Evolutionary conservation across 2,113 vertebrate genomes (phyloP).

Genomic region (Toxostoma redivivum): DNA sequence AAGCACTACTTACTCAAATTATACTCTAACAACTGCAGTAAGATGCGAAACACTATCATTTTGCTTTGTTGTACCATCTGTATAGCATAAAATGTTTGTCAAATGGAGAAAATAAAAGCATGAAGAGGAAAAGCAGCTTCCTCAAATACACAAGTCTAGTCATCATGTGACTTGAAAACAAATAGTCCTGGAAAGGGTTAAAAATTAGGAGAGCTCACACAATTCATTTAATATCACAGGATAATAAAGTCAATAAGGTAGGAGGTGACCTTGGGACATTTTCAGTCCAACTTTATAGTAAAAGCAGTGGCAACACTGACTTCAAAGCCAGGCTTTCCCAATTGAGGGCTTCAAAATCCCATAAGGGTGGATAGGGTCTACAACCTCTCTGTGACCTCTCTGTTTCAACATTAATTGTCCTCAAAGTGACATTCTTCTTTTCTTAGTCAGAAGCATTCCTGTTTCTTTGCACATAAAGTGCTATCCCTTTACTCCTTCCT

Average conservation of each 20-base stretch:
- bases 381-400: neutral
- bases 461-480: neutral
- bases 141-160: neutral
- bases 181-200: neutral
- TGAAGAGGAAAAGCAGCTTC: neutral
- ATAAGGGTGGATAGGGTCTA: accelerated
- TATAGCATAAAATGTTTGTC: neutral
- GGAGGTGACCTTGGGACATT: neutral
- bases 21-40: neutral
- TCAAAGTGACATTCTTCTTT: neutral
- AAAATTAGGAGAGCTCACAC: neutral
- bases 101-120: neutral
- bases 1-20: neutral
- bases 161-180: neutral
- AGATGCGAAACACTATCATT: neutral
- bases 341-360: neutral
- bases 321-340: neutral
- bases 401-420: neutral
- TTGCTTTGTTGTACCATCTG: neutral
- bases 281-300: neutral
- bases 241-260: neutral
- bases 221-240: neutral
- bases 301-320: neutral
- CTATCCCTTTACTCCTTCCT: neutral
- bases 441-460: neutral